Conservation (phyloP, 1,140 invertebrate genomes). For the Phymastichus coffea region DNA sequence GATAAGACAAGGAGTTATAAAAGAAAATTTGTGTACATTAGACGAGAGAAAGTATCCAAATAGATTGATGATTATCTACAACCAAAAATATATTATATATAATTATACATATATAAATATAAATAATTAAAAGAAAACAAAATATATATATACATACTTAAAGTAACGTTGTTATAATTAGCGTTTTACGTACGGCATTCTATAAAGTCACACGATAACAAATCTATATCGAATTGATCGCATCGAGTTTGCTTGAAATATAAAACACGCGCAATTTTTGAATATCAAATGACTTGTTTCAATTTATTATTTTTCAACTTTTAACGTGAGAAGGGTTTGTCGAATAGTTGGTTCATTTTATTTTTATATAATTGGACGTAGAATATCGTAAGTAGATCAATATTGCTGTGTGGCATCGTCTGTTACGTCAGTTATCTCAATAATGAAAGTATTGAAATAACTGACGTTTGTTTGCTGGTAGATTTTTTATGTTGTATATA, state of each 20-base stretch:
- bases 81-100: constrained; percentile 35
- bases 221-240: not conserved
- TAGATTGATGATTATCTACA: constrained; percentile 40
- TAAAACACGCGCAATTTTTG: not conserved
- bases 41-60: constrained; percentile 51
- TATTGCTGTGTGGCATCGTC: no score
- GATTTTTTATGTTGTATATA: no score
- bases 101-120: constrained; percentile 29
- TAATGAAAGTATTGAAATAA: no score
- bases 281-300: not conserved
- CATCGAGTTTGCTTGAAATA: constrained; percentile 15
- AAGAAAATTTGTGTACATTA: constrained; percentile 47
- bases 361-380: not conserved
- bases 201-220: not conserved
- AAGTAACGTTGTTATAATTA: constrained; percentile 33
- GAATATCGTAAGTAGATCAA: not conserved
- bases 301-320: not conserved
- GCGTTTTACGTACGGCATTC: constrained; percentile 27
- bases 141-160: constrained; percentile 29
- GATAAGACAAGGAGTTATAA: constrained; percentile 40
- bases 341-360: constrained; percentile 2
- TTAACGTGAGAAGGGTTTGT: not conserved
- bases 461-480: no score
- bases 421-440: no score
- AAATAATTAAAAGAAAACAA: constrained; percentile 25